phyloP scores from a whole-genome alignment of 2,888 invertebrate genomes.

The Drosophila longiperda region DNA sequence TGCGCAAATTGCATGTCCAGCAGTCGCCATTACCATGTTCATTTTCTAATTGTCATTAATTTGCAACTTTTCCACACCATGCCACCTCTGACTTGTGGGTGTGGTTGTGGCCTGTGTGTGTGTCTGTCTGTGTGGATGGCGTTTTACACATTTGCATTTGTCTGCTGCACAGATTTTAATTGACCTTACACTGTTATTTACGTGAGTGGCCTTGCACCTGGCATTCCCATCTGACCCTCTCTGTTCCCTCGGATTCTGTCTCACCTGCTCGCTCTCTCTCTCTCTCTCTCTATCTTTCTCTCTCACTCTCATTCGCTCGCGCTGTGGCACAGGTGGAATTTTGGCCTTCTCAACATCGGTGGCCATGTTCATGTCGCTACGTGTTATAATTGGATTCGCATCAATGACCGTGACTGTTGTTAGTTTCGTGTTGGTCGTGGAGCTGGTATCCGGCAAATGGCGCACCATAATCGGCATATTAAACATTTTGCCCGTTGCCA shows the following conservation, averaged over 20 bases:
- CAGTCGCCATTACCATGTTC: constrained; percentile 29
- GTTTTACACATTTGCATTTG: constrained; percentile 57
- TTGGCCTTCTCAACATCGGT: constrained; percentile 88
- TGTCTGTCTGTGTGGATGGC: constrained; percentile 21
- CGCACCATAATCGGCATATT: constrained; percentile 88
- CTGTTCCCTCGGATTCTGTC: constrained; percentile 10
- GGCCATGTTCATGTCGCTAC: constrained; percentile 86
- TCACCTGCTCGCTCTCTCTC: constrained; percentile 3
- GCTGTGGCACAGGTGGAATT: constrained; percentile 82
- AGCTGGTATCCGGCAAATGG: constrained; percentile 88
- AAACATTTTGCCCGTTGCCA: constrained; percentile 88
- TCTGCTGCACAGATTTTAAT: constrained; percentile 65
- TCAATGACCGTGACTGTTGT: constrained; percentile 89
- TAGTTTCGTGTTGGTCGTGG: constrained; percentile 88
- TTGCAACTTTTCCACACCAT: constrained; percentile 40
- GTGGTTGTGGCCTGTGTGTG: constrained; percentile 7
- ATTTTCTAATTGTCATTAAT: constrained; percentile 73
- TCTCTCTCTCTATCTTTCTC: constrained; percentile 6
- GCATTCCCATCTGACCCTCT: constrained; percentile 42
- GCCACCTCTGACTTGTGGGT: constrained; percentile 13
- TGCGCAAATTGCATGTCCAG: constrained; percentile 34
- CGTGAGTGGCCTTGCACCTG: constrained; percentile 75
- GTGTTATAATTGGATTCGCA: constrained; percentile 88
- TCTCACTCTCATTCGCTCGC: constrained; percentile 4
- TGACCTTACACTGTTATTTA: constrained; percentile 77